Percentiles rank a stretch among this genome's conserved stretches.
Conservation (phyloP, 2,113 vertebrate genomes). For the Dolichotis patagonum region DNA sequence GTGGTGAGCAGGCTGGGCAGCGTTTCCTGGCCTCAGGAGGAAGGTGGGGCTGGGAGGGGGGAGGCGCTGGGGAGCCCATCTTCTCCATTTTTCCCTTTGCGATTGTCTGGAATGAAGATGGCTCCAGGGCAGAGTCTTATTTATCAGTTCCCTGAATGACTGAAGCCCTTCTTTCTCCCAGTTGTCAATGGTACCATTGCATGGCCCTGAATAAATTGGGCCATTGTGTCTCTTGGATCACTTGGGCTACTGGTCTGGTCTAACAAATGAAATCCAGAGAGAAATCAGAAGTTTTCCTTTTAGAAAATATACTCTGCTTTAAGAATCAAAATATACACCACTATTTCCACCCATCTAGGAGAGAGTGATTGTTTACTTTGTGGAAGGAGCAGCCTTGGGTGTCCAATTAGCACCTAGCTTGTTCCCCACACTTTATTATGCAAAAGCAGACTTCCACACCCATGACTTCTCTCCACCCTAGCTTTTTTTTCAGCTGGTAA, state of each 20-base stretch:
- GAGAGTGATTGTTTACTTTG: background rate
- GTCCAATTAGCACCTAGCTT: background rate
- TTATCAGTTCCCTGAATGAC: background rate
- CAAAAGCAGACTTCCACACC: background rate
- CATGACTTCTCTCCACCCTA: background rate
- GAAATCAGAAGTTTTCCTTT: background rate
- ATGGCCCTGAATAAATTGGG: background rate
- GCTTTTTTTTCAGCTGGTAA: constrained; percentile 1
- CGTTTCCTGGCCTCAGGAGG: background rate
- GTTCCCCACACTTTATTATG: background rate
- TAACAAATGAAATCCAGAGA: background rate
- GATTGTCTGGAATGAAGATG: background rate
- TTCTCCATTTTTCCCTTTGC: too few relatives aligned
- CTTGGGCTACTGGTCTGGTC: background rate
- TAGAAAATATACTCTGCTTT: background rate
- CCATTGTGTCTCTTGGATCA: background rate
- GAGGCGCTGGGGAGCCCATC: background rate
- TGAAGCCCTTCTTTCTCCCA: background rate
- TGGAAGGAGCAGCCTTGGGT: background rate
- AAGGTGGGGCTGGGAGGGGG: background rate
- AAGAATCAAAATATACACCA: background rate
- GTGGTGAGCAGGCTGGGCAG: background rate
- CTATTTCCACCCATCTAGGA: background rate
- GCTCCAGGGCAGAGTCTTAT: background rate
- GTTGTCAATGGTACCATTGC: background rate